Evolutionary conservation across 1,140 invertebrate genomes (phyloP).

Genomic region (Drosophila gunungcola): DNA sequence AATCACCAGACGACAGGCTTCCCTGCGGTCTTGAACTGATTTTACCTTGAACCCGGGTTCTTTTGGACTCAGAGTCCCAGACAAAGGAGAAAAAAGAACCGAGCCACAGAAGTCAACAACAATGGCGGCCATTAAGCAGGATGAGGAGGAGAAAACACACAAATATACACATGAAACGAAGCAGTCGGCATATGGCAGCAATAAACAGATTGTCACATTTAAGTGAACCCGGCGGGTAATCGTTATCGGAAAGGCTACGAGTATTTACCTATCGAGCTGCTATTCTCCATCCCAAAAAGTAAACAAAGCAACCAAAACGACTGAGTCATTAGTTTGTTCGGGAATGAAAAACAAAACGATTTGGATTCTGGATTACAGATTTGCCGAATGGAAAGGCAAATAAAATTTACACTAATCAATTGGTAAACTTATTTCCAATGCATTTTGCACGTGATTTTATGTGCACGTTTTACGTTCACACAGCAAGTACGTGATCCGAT

Average conservation of each 20-base stretch:
- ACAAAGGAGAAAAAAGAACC: conserved; percentile 22
- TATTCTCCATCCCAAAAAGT: neutral
- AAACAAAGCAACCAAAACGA: conserved; percentile 1
- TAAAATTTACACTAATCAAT: conserved; percentile 5
- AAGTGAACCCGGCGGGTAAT: conserved; percentile 24
- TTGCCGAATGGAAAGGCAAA: neutral
- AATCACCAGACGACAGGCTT: conserved; percentile 40
- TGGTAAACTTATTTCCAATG: conserved; percentile 5
- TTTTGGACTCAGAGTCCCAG: conserved; percentile 8
- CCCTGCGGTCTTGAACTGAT: conserved; percentile 51
- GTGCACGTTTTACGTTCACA: conserved; percentile 22
- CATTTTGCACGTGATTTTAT: conserved; percentile 15
- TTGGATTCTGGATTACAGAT: neutral
- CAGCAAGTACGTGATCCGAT: conserved; percentile 21
- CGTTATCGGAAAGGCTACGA: conserved; percentile 29
- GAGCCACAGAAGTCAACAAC: conserved; percentile 50
- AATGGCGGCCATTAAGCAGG: conserved; percentile 33
- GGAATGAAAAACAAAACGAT: neutral
- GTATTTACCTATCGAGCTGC: conserved; percentile 36
- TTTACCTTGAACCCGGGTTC: conserved; percentile 51
- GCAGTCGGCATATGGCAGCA: conserved; percentile 26
- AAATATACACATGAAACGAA: conserved; percentile 28
- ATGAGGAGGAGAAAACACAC: conserved; percentile 32
- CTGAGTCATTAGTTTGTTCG: conserved; percentile 5
- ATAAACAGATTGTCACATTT: conserved; percentile 48